Evolutionary conservation across 2,888 invertebrate species (phyloP).

Genomic region (Metalampra italica): DNA sequence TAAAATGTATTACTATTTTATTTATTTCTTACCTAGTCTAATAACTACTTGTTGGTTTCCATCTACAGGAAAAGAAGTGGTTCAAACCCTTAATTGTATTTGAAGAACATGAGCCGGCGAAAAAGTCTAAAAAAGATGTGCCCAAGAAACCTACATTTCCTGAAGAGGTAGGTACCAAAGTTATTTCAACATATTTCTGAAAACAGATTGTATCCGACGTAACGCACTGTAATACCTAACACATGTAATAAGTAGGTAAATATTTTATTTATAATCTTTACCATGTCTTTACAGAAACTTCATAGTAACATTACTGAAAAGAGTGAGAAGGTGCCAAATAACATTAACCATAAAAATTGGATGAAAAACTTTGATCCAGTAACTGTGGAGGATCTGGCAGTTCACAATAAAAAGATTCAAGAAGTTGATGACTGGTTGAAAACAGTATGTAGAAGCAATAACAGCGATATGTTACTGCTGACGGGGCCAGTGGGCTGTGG

Average conservation of each 20-base stretch:
- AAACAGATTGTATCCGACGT: too few species aligned
- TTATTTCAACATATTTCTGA: not conserved
- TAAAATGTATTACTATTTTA: too few species aligned
- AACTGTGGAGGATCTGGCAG: constrained; percentile 81
- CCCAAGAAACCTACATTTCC: constrained; percentile 3
- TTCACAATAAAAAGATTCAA: constrained; percentile 85
- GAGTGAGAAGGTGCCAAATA: constrained; percentile 6
- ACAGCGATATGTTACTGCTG: constrained; percentile 81
- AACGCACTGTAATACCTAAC: too few species aligned
- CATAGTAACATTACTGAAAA: not conserved
- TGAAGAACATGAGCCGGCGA: constrained; percentile 39
- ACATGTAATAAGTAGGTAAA: too few species aligned
- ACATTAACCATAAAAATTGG: constrained; percentile 69
- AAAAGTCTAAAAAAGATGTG: constrained; percentile 25
- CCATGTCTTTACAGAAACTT: not conserved
- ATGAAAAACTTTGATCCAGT: constrained; percentile 80
- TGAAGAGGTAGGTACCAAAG: constrained; percentile 14
- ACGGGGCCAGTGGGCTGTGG: constrained; percentile 92
- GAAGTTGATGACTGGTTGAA: constrained; percentile 85
- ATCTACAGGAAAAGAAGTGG: constrained; percentile 55
- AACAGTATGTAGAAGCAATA: constrained; percentile 38
- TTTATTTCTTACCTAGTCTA: not conserved
- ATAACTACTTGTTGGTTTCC: not conserved
- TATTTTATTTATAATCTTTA: too few species aligned
- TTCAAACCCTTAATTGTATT: constrained; percentile 62